Conservation (phyloP, 2,797 vertebrate genomes). For the Siniperca scherzeri region DNA sequence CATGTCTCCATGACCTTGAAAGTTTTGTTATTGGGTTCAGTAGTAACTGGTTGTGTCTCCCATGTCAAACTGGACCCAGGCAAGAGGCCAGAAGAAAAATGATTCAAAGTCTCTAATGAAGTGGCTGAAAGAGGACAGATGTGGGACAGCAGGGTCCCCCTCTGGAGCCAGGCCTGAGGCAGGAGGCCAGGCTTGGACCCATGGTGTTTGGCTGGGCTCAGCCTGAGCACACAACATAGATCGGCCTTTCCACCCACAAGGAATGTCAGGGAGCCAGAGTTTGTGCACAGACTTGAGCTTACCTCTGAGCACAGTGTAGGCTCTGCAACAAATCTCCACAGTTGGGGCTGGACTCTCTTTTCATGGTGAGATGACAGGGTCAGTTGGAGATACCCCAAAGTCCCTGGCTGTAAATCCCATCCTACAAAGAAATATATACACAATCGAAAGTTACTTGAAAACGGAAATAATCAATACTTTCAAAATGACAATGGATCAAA, state of each 20-base stretch:
- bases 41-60: constrained; percentile 13
- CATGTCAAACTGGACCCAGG: constrained; percentile 18
- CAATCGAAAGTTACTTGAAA: background rate
- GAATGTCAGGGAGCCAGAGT: constrained; percentile 8
- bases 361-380: constrained; percentile 14
- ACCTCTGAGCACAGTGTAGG: constrained; percentile 16
- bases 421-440: constrained; percentile 14
- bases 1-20: constrained; percentile 10
- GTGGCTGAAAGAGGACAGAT: constrained; percentile 49
- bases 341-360: constrained; percentile 13
- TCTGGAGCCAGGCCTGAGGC: constrained; percentile 26
- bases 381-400: constrained; percentile 8
- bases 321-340: constrained; percentile 26
- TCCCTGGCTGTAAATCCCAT: constrained; percentile 4
- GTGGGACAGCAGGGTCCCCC: constrained; percentile 17
- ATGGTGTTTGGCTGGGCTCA: constrained; percentile 10
- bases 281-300: constrained; percentile 13
- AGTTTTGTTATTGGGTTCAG: constrained; percentile 10
- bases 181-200: background rate
- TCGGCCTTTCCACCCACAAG: background rate
- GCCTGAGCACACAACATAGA: background rate
- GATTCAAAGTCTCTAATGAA: constrained; percentile 20
- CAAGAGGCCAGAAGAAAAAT: constrained; percentile 8
- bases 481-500: background rate
- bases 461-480: background rate